Base-by-base conservation (phyloP, 1,140 invertebrate genomes). In the Drosophila lini region DNA sequence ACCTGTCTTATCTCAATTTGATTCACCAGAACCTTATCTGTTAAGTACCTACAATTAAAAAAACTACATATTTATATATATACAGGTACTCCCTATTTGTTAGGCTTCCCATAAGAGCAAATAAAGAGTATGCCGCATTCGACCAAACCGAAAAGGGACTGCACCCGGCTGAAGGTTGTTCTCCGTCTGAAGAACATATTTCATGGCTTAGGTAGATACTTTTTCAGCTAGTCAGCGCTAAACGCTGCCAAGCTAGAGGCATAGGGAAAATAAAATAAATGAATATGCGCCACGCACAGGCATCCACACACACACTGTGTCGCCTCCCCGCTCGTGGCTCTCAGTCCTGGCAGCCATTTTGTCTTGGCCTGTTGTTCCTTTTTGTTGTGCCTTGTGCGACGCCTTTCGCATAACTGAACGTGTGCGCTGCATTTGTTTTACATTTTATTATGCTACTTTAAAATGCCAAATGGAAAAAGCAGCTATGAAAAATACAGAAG, bases 361-460 rank as follows among this genome's bases (percentile, higher is more conserved):
- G 67, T 73, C 73, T 71, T 71, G 34, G 68, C 48, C 64, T 76
- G 41, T 55, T 68, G 71, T 52, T 41, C 73, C 48, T 67, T 70
- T 60, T 63, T 65, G 63, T 64, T 62, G 74, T 70, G 47, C 77
- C 48, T 32, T 32, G 48, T 73, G 78, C 62, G 71, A 78, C 63
- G 80, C 80, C 80, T 65, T 74, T 73, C 73, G 77, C 81, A 84
- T 84, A 84, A 77, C 81, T 84, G 63, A 84, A 78, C 81, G 81
- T 84, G 81, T 84, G 77, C 77, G 79, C 81, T 84, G 81, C 81
- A 84, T 84, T 84, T 84, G 81, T 84, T 84, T 80, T 78, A 80
- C 81, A 80, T 84, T 84, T 84, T 84, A 84, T 84, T 84, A 80
- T 80, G 81, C 81, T 80, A 78, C 77, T 84, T 84, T 84, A 84